Evolutionary conservation across 2,888 invertebrate species (phyloP).

Genomic region (Yponomeuta plumbellus): DNA sequence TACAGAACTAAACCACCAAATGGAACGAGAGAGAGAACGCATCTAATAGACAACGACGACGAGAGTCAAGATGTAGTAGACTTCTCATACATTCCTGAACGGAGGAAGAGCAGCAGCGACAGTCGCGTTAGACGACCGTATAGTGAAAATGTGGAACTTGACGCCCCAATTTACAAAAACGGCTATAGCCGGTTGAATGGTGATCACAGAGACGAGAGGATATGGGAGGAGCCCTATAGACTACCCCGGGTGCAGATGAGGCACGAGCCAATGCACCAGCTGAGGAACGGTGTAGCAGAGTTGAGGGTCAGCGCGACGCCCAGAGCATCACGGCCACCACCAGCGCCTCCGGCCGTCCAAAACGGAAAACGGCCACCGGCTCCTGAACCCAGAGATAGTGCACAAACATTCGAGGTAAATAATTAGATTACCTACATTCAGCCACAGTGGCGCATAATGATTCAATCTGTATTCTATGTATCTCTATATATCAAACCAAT

Average conservation of each 20-base stretch:
- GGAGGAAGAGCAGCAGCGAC: constrained; percentile 50
- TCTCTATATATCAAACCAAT: too few relatives aligned
- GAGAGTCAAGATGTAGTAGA: constrained; percentile 64
- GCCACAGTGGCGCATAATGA: neutral
- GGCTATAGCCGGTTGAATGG: constrained; percentile 54
- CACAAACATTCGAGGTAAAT: constrained; percentile 61
- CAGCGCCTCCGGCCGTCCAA: constrained; percentile 45
- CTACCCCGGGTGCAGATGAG: constrained; percentile 58
- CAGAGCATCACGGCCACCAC: constrained; percentile 57
- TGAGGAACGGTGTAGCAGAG: constrained; percentile 61
- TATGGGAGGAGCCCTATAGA: constrained; percentile 69
- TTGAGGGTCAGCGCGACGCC: constrained; percentile 64
- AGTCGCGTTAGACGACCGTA: constrained; percentile 57
- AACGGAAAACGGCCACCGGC: constrained; percentile 51
- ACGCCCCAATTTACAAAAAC: constrained; percentile 53
- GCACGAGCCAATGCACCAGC: constrained; percentile 60
- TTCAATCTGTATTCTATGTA: neutral
- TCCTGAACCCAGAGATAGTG: constrained; percentile 60
- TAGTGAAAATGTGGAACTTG: constrained; percentile 67
- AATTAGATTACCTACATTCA: neutral
- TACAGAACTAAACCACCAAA: constrained; percentile 53
- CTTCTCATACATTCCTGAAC: constrained; percentile 49
- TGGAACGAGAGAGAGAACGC: constrained; percentile 46
- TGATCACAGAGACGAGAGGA: constrained; percentile 38
- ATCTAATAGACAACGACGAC: constrained; percentile 54